phyloP scores from a whole-genome alignment of 2,797 vertebrate genomes.

The Tapirus indicus region DNA sequence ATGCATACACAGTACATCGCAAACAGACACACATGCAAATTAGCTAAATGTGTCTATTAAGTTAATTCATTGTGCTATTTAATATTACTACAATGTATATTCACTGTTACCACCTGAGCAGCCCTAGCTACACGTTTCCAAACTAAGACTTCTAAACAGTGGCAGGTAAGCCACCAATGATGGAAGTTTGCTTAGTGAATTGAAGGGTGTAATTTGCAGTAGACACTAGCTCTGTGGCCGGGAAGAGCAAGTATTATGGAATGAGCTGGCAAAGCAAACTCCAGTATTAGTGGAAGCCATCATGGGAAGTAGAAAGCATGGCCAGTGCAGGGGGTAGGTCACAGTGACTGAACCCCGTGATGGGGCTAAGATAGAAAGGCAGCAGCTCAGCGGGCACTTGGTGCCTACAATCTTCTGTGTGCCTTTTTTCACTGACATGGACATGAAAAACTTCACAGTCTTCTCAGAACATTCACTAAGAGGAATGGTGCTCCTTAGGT shows the following conservation, averaged over 20 bases:
- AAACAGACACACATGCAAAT: neutral
- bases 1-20: neutral
- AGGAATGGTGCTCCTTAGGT: neutral
- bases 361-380: neutral
- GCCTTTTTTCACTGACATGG: neutral
- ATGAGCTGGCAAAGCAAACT: neutral
- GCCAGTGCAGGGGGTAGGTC: rapidly evolving
- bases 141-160: neutral
- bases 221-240: neutral
- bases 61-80: neutral
- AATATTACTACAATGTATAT: neutral
- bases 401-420: rapidly evolving
- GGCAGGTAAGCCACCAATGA: rapidly evolving
- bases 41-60: neutral
- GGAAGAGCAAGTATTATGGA: neutral
- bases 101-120: neutral
- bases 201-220: neutral
- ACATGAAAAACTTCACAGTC: rapidly evolving
- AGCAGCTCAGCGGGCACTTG: rapidly evolving
- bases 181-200: neutral
- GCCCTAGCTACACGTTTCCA: neutral
- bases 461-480: neutral
- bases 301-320: neutral
- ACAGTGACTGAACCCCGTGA: too few relatives aligned
- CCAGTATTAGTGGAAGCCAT: neutral